phyloP scores from a whole-genome alignment of 2,888 invertebrate species.

The Hyalella azteca region DNA sequence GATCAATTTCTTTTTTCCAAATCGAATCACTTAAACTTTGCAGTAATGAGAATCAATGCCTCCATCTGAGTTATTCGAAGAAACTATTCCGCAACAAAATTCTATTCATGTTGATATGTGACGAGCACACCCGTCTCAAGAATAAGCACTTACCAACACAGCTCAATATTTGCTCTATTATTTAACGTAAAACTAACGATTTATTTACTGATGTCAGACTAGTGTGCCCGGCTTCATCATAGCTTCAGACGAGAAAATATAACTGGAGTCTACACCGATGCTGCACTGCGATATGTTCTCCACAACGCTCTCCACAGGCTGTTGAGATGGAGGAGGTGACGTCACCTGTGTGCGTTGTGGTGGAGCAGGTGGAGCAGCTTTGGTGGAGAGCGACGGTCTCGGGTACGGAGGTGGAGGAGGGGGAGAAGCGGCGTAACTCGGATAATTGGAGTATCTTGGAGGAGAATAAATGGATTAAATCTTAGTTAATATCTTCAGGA shows the following conservation, averaged over 20 bases:
- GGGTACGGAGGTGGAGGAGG: slow-evolving; percentile 33
- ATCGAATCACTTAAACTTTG: too few relatives aligned
- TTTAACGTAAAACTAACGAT: neutral
- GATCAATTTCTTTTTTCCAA: too few relatives aligned
- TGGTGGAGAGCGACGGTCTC: slow-evolving; percentile 18
- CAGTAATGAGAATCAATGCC: too few relatives aligned
- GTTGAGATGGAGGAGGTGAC: neutral
- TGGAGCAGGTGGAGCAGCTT: neutral
- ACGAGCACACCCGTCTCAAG: too few relatives aligned
- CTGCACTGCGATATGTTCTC: neutral
- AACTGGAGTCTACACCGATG: slow-evolving; percentile 43
- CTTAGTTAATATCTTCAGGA: too few relatives aligned
- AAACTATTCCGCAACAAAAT: too few relatives aligned
- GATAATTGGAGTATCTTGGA: slow-evolving; percentile 23
- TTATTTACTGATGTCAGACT: slow-evolving; percentile 50
- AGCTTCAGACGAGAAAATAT: slow-evolving; percentile 55
- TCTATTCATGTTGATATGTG: too few relatives aligned
- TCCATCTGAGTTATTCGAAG: too few relatives aligned
- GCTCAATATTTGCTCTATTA: neutral
- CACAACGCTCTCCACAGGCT: neutral
- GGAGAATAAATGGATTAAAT: neutral
- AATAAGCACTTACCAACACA: neutral
- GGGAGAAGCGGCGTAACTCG: slow-evolving; percentile 28
- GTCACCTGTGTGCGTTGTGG: neutral
- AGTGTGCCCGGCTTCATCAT: slow-evolving; percentile 57